Evolutionary conservation across 2,888 invertebrate species (phyloP), one percentile per base, ranked within the genome.

Genomic region (Dryocosmus kuriphilus): DNA sequence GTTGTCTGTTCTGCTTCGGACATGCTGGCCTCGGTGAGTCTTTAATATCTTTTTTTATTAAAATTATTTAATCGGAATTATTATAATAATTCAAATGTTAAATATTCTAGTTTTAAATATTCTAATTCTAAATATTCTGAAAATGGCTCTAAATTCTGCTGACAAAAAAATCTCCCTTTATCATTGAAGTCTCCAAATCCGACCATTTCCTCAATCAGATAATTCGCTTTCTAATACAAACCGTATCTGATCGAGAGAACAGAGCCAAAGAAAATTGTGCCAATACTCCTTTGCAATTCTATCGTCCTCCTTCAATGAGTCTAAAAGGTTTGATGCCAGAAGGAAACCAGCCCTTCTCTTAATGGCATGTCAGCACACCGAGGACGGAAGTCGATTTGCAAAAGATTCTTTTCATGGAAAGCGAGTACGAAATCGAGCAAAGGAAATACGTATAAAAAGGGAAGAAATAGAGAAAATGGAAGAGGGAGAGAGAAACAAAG

Each of bases 1-100:
- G 98, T 83, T 97, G 97, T 92, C 94, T 97, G 88, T 96, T 97
- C 92, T 96, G 97, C 92, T 96, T 97, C 89, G 97, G 97, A 91
- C 97, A 97, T 92, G 96, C 97, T 84, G 96, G 96, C 91, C 94
- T 97, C 87, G 97, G 97, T 96, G 92, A 94, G 93, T 93, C 82
- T 30, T 57, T 16, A 27, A n/a, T 30, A 19, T 27, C 27, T 76
- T 65, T 77, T 67, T 51, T 41, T 35, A 16, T 67, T 67, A 75
- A n/a, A n/a, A n/a, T n/a, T n/a, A n/a, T n/a, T n/a, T n/a, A n/a
- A n/a, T n/a, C n/a, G n/a, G n/a, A n/a, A n/a, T n/a, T n/a, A n/a
- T n/a, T n/a, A n/a, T n/a, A n/a, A n/a, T n/a, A n/a, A n/a, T n/a
- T n/a, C n/a, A n/a, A n/a, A n/a, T n/a, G n/a, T n/a, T n/a, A n/a